Base-by-base conservation (phyloP, 2,888 invertebrate genomes). In the Eurois occulta region DNA sequence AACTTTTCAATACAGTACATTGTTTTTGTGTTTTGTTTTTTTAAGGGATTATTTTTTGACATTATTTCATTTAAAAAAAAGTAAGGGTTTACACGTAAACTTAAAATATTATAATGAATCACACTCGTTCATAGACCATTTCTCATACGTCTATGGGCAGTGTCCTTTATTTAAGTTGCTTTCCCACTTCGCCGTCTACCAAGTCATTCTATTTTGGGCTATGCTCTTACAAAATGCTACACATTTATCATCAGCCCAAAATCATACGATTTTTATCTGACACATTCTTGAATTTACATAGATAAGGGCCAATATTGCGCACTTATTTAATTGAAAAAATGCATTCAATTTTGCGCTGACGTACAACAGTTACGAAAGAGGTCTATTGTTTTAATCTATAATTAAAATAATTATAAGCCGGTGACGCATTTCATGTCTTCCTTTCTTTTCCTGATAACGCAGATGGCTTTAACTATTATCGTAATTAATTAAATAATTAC, bases 381-480 rank as follows among this genome's bases (percentile, higher is more conserved):
- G 64, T 65, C 78, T 58, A 80, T 80, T 73, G 81, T 81, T 24
- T 65, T 46, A 69, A 84, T 73, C 58, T 69, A 46, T 32, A 46
- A 84, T 67, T 68, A 64, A 67, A 62, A 48, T 58, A 21, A n/a
- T 52, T 67, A 46, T 70, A 81, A 46, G 28, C 38, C 6, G 52
- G 13, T 82, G 82, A 85, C 82, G 86, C 67, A 72, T 72, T 80
- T 68, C 21, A 52, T 55, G 18, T 52, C 70, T 71, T 32, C 35
- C 64, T 85, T 82, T 81, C 75, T 81, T 84, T 84, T 84, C 69
- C 69, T 73, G 81, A 70, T 85, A 81, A 70, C 60, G 64, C 74
- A 81, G 68, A 60, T 80, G 68, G 62, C n/a, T 65, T 38, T 64
- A 71, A 75, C 81, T 70, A 85, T 68, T 46, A 76, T 78, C 35